phyloP scores from a whole-genome alignment of 2,113 vertebrate genomes.

The Rhinichthys klamathensis region DNA sequence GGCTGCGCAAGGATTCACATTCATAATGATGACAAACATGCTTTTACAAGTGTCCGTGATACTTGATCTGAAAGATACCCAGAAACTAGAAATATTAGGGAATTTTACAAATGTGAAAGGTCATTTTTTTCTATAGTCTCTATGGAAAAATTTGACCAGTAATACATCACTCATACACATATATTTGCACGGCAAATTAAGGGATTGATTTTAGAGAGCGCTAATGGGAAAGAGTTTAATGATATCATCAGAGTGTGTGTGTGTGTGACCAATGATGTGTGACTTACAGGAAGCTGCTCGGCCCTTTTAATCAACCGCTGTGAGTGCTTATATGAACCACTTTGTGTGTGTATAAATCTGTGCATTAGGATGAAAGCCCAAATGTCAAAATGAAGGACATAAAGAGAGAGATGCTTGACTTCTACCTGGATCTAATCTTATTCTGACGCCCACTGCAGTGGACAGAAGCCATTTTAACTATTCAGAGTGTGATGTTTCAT shows the following conservation, averaged over 20 bases:
- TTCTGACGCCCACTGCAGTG: not conserved
- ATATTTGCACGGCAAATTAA: constrained; percentile 46
- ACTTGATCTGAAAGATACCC: no score
- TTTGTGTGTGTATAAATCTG: not conserved
- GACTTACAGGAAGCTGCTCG: constrained; percentile 21
- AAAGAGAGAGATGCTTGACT: not conserved
- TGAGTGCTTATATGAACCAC: constrained; percentile 5
- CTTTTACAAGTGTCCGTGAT: not conserved
- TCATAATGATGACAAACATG: not conserved
- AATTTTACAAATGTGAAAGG: not conserved
- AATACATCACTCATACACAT: constrained; percentile 56
- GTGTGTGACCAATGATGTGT: constrained; percentile 24
- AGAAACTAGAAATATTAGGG: not conserved
- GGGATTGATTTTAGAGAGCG: constrained; percentile 52
- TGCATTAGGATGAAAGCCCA: not conserved
- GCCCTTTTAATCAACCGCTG: constrained; percentile 32
- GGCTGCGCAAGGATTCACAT: not conserved
- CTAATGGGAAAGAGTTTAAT: constrained; percentile 65
- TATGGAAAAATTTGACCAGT: not conserved
- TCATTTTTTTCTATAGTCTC: not conserved
- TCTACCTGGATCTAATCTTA: not conserved
- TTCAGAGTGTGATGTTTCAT: not conserved
- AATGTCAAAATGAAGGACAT: not conserved
- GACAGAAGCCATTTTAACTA: not conserved
- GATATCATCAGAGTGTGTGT: constrained; percentile 57